A percentile compares a stretch with the other conserved stretches of the same genome.
Evolutionary conservation across 2,888 invertebrate genomes (phyloP).

Genomic region (Spodoptera exigua): DNA sequence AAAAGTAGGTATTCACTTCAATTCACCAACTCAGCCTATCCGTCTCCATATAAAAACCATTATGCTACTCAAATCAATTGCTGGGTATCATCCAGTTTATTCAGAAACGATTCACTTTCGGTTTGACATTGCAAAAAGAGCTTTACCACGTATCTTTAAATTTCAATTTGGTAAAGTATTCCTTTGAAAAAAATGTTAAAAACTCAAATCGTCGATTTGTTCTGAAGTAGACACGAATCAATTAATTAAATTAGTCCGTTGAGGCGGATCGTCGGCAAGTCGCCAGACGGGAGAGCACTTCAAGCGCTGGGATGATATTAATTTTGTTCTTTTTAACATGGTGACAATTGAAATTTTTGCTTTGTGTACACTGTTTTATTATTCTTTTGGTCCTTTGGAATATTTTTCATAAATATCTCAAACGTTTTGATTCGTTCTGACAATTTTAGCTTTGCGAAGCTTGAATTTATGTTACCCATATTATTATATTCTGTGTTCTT

Average conservation of each 20-base stretch:
- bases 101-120: constrained; percentile 42
- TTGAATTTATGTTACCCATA: too few relatives aligned
- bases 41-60: constrained; percentile 70
- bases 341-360: constrained; percentile 16
- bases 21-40: constrained; percentile 56
- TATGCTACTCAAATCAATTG: constrained; percentile 68
- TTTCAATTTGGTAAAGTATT: constrained; percentile 34
- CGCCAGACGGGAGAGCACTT: constrained; percentile 47
- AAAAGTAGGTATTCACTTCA: constrained; percentile 50
- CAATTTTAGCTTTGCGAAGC: too few relatives aligned
- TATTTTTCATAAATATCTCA: background rate
- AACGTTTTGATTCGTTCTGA: background rate
- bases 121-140: constrained; percentile 39
- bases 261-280: constrained; percentile 64
- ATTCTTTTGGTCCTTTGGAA: constrained; percentile 8
- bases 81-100: constrained; percentile 61
- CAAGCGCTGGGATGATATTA: constrained; percentile 49
- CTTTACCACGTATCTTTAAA: constrained; percentile 40
- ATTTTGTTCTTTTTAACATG: constrained; percentile 45
- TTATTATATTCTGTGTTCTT: too few relatives aligned
- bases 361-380: constrained; percentile 19
- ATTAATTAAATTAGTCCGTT: constrained; percentile 77
- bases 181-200: constrained; percentile 31
- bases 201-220: constrained; percentile 55
- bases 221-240: constrained; percentile 70